Evolutionary conservation across 2,113 vertebrate species (phyloP).

Genomic region (Cheilinus undulatus): DNA sequence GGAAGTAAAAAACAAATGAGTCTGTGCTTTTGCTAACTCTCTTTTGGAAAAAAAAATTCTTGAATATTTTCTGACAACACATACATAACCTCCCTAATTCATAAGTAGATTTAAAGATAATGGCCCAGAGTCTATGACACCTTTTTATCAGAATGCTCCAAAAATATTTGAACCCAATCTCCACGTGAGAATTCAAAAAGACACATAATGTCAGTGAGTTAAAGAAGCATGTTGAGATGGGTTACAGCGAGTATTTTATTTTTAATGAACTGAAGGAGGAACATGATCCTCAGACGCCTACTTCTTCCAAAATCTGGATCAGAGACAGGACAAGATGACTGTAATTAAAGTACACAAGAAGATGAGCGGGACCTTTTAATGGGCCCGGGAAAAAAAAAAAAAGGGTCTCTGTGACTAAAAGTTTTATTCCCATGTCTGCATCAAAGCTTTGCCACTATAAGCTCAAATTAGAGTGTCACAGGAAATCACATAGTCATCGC

Average conservation of each 20-base stretch:
- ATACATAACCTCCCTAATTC: conserved; percentile 11
- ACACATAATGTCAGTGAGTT: conserved; percentile 20
- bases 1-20: neutral
- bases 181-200: conserved; percentile 2
- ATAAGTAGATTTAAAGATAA: conserved; percentile 12
- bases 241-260: conserved; percentile 39
- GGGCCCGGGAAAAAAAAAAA: conserved; percentile 37
- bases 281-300: conserved; percentile 14
- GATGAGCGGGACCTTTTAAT: conserved; percentile 63
- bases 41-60: too few species aligned
- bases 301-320: conserved; percentile 53
- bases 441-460: conserved; percentile 71
- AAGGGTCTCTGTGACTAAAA: conserved; percentile 68
- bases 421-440: conserved; percentile 72
- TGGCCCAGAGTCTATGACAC: neutral
- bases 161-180: conserved; percentile 2
- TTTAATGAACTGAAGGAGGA: conserved; percentile 50
- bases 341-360: conserved; percentile 66
- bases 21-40: neutral
- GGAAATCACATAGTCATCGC: conserved; percentile 73
- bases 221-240: conserved; percentile 10
- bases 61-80: too few species aligned
- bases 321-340: conserved; percentile 48
- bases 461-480: conserved; percentile 78
- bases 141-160: conserved; percentile 5